Base-by-base conservation (phyloP, 2,113 vertebrate species). In the Picathartes gymnocephalus region DNA sequence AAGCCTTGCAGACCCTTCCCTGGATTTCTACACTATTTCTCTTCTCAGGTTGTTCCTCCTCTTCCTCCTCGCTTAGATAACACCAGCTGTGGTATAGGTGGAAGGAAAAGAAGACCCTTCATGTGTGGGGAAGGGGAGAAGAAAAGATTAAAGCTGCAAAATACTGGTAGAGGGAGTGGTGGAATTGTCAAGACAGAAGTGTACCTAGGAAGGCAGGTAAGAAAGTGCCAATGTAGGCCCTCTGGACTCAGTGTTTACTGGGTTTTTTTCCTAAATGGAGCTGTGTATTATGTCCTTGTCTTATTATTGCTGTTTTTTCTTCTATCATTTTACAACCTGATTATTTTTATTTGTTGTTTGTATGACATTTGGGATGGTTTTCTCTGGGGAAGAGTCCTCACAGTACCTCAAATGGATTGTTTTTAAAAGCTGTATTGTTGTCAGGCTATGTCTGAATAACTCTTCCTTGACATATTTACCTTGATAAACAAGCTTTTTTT, bases 371-470 rank as follows among this genome's bases (percentile, higher is more conserved):
- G 91, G 47, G 92, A 65, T 73, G 64, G 23, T 94, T 90, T 86
- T 95, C 93, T 97, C 88, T 88, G 58, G 77, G 66, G 92, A 44
- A 65, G 8, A 81, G 16, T 65, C 87, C n/a, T 96, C 47, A 86
- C 62, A 91, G 61, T 56, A 90, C 16, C 48, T 87, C 61, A 71
- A 81, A 35, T 22, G 54, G 42, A 61, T 72, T 96, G 77, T 79
- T 96, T 97, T 91, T 90, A 86, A 94, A 86, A 91, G 22, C 44
- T n/a, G 23, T 79, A 66, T 85, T 91, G 57, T 94, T 95, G 94
- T 81, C 81, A 76, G 66, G 35, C 91, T 80, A 57, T 74, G 27
- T 86, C 57, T 93, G 93, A 80, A 53, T 89, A 91, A 61, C 57
- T 96, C 47, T 47, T 71, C 35, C 77, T 80, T 96, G 94, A 93